Base-by-base conservation (phyloP, 2,888 invertebrate genomes). In the Cerceris ruficornis region DNA sequence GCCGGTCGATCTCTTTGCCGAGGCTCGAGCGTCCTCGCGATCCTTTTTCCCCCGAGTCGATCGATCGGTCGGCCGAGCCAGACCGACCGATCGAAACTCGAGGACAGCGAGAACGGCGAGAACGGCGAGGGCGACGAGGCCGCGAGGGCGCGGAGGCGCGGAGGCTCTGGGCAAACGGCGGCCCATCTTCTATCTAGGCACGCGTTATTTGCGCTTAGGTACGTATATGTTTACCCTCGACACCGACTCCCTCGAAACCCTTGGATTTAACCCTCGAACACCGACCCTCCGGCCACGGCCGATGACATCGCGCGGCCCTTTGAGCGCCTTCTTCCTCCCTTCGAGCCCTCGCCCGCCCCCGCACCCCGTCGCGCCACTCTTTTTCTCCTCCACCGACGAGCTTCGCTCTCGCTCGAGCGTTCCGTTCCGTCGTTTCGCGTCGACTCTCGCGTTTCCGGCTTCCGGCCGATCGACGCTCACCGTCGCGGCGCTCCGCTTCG, bases 251-350 rank as follows among this genome's bases (percentile, higher is more conserved):
- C 82, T 72, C 67, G 66, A 86, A 86, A 86, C 84, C 84, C 77
- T 82, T 74, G 82, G 84, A 85, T 85, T 85, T 85, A 85, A 85
- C 86, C 85, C 85, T 85, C 85, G 78, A 84, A 86, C 85, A 84
- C 84, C 86, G 78, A 80, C 85, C 85, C 85, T 86, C 77, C 83
- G 75, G 78, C 75, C 64, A 73, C 73, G 79, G 57, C 39, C 86
- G 81, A 76, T 83, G 86, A 83, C 83, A 79, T 66, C 75, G 77
- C 75, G 77, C 65, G 85, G 83, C 78, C 77, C 83, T 68, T 82
- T 74, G 71, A 82, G 77, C 59, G 68, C 67, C 69, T 50, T 55
- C 54, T 42, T 13, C 65, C 49, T 17, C 41, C 54, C 55, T 46
- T 60, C 55, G 58, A 15, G 28, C 28, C 28, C 28, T 28, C 28